phyloP scores from a whole-genome alignment of 1,140 invertebrate species.

The Drosophila ambigua region DNA sequence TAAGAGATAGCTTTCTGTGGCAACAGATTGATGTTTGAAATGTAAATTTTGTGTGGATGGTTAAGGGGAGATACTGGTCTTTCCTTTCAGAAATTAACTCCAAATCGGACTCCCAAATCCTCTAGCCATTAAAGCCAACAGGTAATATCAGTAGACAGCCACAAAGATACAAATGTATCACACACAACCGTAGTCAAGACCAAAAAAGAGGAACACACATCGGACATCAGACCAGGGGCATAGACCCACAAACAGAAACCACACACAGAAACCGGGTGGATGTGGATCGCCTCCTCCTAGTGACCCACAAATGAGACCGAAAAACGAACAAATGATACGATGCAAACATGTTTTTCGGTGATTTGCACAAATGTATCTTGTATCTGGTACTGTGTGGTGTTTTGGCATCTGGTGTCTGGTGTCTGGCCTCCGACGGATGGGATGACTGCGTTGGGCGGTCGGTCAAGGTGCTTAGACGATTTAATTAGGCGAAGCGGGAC shows the following conservation, averaged over 20 bases:
- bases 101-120: no score
- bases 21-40: no score
- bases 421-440: background rate
- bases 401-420: conserved; percentile 3
- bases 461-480: conserved; percentile 78
- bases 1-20: no score
- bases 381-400: conserved; percentile 2
- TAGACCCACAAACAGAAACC: no score
- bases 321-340: conserved; percentile 15
- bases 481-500: conserved; percentile 64
- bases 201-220: conserved; percentile 13
- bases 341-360: conserved; percentile 71
- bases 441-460: conserved; percentile 9
- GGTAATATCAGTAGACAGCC: background rate
- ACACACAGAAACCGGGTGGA: conserved; percentile 32
- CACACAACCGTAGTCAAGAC: background rate
- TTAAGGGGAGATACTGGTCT: no score
- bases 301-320: conserved; percentile 45
- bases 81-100: no score
- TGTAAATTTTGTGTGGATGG: no score
- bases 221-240: no score
- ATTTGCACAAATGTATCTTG: conserved; percentile 66
- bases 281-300: conserved; percentile 14
- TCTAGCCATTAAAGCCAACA: no score
- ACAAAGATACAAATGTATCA: conserved; percentile 2